These are phyloP conservation scores for Phania funesta DNA, from an alignment of 2,888 invertebrate species.

Conservation along the genomic window DNA sequence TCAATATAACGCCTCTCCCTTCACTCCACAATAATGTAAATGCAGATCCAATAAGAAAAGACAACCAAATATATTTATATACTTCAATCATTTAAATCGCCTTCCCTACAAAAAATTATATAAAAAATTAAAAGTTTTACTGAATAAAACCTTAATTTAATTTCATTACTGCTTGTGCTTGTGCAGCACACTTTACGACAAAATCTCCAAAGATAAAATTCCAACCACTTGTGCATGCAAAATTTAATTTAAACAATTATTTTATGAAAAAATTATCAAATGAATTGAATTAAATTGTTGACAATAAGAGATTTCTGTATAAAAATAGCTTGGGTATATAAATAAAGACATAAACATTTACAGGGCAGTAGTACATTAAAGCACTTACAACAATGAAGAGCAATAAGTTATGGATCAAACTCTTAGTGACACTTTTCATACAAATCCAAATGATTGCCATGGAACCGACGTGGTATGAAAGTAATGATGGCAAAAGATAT, in stretches of 20 bases:
- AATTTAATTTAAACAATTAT: constrained; percentile 41
- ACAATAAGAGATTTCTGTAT: background rate
- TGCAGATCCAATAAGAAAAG: too few relatives aligned
- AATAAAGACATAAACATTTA: background rate
- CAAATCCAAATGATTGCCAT: constrained; percentile 4
- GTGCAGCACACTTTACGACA: background rate
- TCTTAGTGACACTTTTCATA: background rate
- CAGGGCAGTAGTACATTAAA: background rate
- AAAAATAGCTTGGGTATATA: background rate
- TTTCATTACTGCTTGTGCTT: background rate
- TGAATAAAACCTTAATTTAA: too few relatives aligned
- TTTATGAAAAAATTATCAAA: constrained; percentile 21
- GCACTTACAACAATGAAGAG: constrained; percentile 2
- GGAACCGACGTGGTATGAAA: constrained; percentile 23
- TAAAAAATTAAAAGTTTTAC: too few relatives aligned
- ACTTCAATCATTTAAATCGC: too few relatives aligned
- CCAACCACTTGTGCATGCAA: background rate
- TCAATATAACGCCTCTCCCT: too few relatives aligned
- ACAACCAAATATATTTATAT: too few relatives aligned
- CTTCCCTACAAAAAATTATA: too few relatives aligned
- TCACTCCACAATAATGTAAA: too few relatives aligned
- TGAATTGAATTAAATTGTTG: constrained; percentile 33
- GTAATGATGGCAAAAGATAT: background rate
- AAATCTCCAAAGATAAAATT: background rate
- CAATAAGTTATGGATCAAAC: background rate